These are phyloP conservation scores for Teinopalpus imperialis DNA, from an alignment of 2,888 invertebrate species.

Conservation along the genomic window DNA sequence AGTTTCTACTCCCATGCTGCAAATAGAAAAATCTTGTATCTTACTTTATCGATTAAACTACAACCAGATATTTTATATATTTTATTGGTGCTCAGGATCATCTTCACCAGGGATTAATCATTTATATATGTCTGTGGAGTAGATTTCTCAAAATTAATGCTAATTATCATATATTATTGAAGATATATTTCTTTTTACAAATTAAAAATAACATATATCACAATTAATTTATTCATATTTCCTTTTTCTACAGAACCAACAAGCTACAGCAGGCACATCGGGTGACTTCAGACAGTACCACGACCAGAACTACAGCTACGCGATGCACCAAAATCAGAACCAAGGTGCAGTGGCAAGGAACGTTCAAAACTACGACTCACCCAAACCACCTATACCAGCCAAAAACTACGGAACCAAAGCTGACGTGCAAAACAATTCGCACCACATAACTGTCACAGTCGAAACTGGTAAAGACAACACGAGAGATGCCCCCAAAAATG, in stretches of 20 bases:
- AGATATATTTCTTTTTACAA: too few relatives aligned
- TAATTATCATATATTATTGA: too few relatives aligned
- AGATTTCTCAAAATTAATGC: too few relatives aligned
- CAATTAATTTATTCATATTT: too few relatives aligned
- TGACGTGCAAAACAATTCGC: conserved; percentile 67
- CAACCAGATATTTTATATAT: too few relatives aligned
- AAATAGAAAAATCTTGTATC: neutral
- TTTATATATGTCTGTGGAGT: too few relatives aligned
- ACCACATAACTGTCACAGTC: conserved; percentile 80
- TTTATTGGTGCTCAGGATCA: too few relatives aligned
- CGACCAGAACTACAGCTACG: conserved; percentile 77
- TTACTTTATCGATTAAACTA: neutral
- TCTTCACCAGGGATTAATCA: too few relatives aligned
- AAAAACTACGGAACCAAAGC: conserved; percentile 67
- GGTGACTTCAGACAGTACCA: conserved; percentile 78
- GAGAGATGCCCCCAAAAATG: conserved; percentile 79
- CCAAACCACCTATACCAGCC: conserved; percentile 74
- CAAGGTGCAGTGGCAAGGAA: conserved; percentile 62
- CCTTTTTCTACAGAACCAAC: conserved; percentile 68
- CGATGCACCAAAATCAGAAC: conserved; percentile 64
- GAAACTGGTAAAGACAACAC: conserved; percentile 82
- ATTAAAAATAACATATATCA: too few relatives aligned
- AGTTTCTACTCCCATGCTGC: conserved; percentile 14
- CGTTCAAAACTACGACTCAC: conserved; percentile 69
- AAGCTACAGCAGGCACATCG: conserved; percentile 75